Conservation (phyloP, 2,797 vertebrate genomes). For the Trematomus bernacchii region DNA sequence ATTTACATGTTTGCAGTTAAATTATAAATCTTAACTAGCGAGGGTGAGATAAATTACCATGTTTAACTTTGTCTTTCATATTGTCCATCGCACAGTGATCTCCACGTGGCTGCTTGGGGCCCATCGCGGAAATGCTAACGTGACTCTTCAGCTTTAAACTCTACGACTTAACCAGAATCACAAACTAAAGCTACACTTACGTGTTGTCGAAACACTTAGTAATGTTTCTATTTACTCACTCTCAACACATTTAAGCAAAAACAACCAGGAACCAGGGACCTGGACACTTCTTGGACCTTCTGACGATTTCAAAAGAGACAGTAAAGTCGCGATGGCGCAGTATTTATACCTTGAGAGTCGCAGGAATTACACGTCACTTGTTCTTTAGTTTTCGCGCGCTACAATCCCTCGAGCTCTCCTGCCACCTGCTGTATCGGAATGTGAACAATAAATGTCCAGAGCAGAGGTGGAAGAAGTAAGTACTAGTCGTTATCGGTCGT, state of each 20-base stretch:
- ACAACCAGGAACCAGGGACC: fast-evolving
- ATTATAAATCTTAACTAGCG: fast-evolving
- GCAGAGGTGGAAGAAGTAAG: too few species aligned
- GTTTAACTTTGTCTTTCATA: background rate
- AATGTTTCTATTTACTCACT: fast-evolving
- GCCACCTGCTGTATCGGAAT: conserved; percentile 37
- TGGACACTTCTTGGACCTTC: fast-evolving
- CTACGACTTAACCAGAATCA: background rate
- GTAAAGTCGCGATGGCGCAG: fast-evolving
- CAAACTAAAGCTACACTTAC: fast-evolving
- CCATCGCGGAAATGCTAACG: background rate
- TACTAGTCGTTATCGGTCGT: too few species aligned
- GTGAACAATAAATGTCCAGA: background rate
- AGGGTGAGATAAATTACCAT: fast-evolving
- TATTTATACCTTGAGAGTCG: conserved; percentile 53
- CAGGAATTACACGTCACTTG: conserved; percentile 47
- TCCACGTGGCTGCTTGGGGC: conserved; percentile 58
- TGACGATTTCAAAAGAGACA: fast-evolving
- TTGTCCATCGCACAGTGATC: background rate
- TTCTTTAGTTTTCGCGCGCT: background rate
- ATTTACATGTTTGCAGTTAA: fast-evolving
- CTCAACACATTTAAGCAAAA: fast-evolving
- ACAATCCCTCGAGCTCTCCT: background rate
- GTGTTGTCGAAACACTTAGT: fast-evolving
- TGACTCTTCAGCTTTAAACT: background rate